Conservation (phyloP, 2,113 vertebrate genomes). For the Tringa solitaria region DNA sequence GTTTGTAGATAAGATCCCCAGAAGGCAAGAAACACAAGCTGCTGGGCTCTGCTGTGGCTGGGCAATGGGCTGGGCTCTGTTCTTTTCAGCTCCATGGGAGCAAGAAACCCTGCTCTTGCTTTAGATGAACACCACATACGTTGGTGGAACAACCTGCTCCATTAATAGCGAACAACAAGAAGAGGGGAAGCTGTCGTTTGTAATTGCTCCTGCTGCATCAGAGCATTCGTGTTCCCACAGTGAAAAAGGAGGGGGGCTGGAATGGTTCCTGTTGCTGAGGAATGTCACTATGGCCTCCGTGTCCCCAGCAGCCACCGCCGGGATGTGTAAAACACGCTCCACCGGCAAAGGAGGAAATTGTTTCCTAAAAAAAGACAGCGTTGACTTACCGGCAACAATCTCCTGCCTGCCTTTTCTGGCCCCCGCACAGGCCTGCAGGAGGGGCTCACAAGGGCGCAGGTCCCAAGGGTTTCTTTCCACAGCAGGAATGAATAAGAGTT, state of each 20-base stretch:
- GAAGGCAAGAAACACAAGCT: background rate
- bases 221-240: background rate
- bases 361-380: background rate
- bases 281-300: background rate
- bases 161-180: background rate
- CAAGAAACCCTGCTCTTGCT: fast-evolving
- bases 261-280: background rate
- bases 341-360: background rate
- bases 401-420: background rate
- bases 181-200: background rate
- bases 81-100: background rate
- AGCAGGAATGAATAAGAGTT: background rate
- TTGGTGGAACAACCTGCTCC: background rate
- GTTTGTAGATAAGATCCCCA: background rate
- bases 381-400: background rate
- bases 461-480: background rate
- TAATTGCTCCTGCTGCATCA: background rate
- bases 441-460: too few species aligned
- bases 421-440: background rate
- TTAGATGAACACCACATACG: background rate
- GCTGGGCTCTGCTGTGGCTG: too few species aligned
- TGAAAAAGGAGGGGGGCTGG: background rate
- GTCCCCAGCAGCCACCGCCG: background rate
- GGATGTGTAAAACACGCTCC: background rate
- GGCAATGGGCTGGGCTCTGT: fast-evolving